Evolutionary conservation across 2,888 invertebrate genomes (phyloP).

Genomic region (Leptinotarsa rubiginosa): DNA sequence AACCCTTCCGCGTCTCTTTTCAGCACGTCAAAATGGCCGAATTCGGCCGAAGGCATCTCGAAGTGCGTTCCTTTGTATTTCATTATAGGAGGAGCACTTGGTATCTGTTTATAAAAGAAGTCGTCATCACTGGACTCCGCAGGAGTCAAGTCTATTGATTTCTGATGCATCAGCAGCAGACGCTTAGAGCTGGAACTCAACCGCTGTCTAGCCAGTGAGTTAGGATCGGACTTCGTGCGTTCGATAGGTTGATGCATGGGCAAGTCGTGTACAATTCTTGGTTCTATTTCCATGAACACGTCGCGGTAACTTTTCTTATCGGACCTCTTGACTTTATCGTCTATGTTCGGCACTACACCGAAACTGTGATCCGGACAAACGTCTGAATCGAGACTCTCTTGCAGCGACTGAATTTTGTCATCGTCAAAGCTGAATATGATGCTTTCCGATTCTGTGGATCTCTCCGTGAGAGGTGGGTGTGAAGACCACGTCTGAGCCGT

Average conservation of each 20-base stretch:
- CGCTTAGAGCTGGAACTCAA: slow-evolving; percentile 80
- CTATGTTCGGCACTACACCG: slow-evolving; percentile 61
- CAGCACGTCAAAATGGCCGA: slow-evolving; percentile 76
- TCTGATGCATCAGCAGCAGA: slow-evolving; percentile 85
- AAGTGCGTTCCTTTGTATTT: slow-evolving; percentile 68
- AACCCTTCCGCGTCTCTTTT: slow-evolving; percentile 67
- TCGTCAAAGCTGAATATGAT: slow-evolving; percentile 82
- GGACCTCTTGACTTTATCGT: slow-evolving; percentile 49
- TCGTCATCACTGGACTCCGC: slow-evolving; percentile 89
- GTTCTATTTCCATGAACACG: slow-evolving; percentile 75
- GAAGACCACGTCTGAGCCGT: slow-evolving; percentile 67
- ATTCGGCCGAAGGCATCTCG: slow-evolving; percentile 66
- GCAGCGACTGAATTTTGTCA: slow-evolving; percentile 79
- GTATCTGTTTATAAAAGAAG: slow-evolving; percentile 80
- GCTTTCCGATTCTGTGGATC: slow-evolving; percentile 77
- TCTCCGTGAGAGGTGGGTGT: slow-evolving; percentile 62
- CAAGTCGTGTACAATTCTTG: slow-evolving; percentile 68
- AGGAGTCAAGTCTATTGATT: slow-evolving; percentile 86
- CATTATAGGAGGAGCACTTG: slow-evolving; percentile 78
- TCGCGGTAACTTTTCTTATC: slow-evolving; percentile 63
- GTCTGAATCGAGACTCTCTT: slow-evolving; percentile 67
- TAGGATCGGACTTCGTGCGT: slow-evolving; percentile 88
- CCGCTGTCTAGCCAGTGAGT: slow-evolving; percentile 79
- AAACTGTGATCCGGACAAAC: slow-evolving; percentile 56
- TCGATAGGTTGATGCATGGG: slow-evolving; percentile 79